These are phyloP conservation scores for Trichomycterus rosablanca DNA, from an alignment of 2,113 vertebrate species.

Conservation along the genomic window DNA sequence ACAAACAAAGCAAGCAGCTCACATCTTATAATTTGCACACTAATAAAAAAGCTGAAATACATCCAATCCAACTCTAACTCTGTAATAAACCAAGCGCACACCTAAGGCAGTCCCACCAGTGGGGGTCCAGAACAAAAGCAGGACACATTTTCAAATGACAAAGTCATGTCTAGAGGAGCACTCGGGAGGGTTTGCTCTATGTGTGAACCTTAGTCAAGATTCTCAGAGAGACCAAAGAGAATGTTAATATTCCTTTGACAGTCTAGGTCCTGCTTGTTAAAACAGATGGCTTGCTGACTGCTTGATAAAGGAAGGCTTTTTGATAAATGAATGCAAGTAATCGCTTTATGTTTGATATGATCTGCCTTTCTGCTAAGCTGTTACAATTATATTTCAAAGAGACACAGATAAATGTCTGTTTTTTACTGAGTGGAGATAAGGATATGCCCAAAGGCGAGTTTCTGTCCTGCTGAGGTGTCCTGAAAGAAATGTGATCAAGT, in stretches of 20 bases:
- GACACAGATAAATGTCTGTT: conserved; percentile 10
- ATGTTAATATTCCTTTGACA: conserved; percentile 11
- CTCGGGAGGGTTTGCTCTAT: no score
- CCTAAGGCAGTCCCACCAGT: no score
- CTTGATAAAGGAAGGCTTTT: conserved; percentile 14
- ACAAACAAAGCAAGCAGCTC: not conserved
- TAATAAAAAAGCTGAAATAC: conserved; percentile 7
- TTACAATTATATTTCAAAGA: conserved; percentile 19
- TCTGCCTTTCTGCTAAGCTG: conserved; percentile 1
- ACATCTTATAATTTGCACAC: not conserved
- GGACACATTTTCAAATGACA: no score
- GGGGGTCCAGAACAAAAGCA: no score
- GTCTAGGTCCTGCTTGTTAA: not conserved
- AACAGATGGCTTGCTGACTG: not conserved
- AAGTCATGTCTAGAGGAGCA: no score
- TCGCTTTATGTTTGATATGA: conserved; percentile 28
- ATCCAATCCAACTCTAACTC: no score
- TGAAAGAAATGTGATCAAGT: not conserved
- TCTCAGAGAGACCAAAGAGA: conserved; percentile 11
- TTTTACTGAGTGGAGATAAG: conserved; percentile 17
- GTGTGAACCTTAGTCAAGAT: no score
- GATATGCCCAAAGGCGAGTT: not conserved
- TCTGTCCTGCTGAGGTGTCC: conserved; percentile 5
- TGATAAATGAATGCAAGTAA: conserved; percentile 31
- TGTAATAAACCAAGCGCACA: no score